Conservation (phyloP, 2,797 vertebrate genomes). For the Lagocephalus sceleratus region DNA sequence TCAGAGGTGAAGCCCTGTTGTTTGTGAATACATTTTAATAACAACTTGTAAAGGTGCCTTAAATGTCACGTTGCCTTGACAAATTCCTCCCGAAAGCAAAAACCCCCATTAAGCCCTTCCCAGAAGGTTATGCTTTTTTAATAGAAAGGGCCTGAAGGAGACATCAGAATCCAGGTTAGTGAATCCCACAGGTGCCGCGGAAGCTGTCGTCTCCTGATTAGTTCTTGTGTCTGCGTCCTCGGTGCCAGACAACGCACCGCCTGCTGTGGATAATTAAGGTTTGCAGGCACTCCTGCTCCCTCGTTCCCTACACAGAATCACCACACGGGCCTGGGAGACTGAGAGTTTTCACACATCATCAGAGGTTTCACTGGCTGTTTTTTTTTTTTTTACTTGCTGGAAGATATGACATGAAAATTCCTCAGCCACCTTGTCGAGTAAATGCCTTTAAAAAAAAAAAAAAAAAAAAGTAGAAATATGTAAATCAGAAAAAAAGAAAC, state of each 20-base stretch:
- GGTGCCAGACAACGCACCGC: conserved; percentile 44
- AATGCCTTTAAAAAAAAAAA: too few relatives aligned
- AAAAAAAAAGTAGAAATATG: too few relatives aligned
- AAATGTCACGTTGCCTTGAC: conserved; percentile 62
- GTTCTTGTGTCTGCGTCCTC: conserved; percentile 43
- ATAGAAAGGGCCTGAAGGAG: conserved; percentile 38
- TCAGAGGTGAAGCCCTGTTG: conserved; percentile 36
- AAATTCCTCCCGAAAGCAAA: conserved; percentile 42
- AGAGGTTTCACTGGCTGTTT: neutral
- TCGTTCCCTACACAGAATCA: conserved; percentile 24
- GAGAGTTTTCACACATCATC: conserved; percentile 14
- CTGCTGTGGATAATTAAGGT: conserved; percentile 58
- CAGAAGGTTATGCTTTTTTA: conserved; percentile 42
- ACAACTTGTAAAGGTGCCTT: conserved; percentile 36
- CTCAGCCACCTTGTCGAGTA: too few relatives aligned
- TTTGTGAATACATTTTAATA: conserved; percentile 47
- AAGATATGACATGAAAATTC: too few relatives aligned
- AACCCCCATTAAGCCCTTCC: conserved; percentile 49
- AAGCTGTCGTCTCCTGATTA: conserved; percentile 56
- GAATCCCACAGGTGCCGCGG: conserved; percentile 32
- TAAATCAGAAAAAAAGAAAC: too few relatives aligned
- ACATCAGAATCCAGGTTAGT: conserved; percentile 39
- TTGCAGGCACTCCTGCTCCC: conserved; percentile 26
- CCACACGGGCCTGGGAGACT: conserved; percentile 6
- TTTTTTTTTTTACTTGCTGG: too few relatives aligned